Evolutionary conservation across 2,888 invertebrate genomes (phyloP).

Genomic region (Herminia tarsipennalis): DNA sequence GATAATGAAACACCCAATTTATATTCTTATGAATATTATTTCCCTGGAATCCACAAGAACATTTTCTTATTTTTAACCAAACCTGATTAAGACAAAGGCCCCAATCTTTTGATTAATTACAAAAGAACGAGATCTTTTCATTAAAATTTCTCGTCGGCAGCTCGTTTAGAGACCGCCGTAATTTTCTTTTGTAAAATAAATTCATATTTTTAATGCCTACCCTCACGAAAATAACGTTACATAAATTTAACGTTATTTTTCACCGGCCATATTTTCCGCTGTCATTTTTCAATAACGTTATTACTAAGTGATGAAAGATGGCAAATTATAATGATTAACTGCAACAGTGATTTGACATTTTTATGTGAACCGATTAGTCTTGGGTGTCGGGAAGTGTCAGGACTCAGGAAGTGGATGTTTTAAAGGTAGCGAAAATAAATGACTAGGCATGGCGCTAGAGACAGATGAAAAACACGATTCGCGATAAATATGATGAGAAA

Average conservation of each 20-base stretch:
- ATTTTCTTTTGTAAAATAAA: constrained; percentile 1
- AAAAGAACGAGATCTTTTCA: constrained; percentile 1
- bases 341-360: constrained; percentile 4
- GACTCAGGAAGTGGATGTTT: too few relatives aligned
- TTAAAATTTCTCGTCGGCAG: background rate
- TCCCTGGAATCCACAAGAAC: too few relatives aligned
- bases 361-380: background rate
- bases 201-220: constrained; percentile 2
- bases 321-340: constrained; percentile 3
- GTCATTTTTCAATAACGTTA: constrained; percentile 4
- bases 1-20: too few relatives aligned
- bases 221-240: background rate
- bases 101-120: background rate
- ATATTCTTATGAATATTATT: background rate
- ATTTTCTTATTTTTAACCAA: background rate
- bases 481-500: too few relatives aligned
- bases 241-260: background rate
- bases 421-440: too few relatives aligned
- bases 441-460: too few relatives aligned
- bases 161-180: background rate
- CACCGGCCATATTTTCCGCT: background rate
- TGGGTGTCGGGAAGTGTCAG: background rate
- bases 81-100: background rate
- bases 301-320: background rate
- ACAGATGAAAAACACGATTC: too few relatives aligned